phyloP scores from a whole-genome alignment of 2,888 invertebrate species.

The Gibbula magus region DNA sequence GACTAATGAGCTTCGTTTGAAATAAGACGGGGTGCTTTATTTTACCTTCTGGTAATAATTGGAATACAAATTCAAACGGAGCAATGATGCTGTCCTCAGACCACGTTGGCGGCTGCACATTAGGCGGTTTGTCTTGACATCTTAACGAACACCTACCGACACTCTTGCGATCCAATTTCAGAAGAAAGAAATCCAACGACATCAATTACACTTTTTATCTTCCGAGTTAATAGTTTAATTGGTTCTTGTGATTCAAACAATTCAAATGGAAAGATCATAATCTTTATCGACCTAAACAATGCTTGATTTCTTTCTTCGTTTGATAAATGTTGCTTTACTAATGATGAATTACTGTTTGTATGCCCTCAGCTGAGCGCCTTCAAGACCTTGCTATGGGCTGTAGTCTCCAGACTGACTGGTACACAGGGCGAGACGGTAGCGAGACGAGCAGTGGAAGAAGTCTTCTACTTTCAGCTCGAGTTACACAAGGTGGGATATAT shows the following conservation, averaged over 20 bases:
- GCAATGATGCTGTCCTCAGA: no score
- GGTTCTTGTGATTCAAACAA: neutral
- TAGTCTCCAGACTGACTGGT: neutral
- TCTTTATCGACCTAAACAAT: neutral
- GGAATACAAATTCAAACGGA: no score
- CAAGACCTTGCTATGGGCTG: constrained; percentile 7
- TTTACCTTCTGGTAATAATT: no score
- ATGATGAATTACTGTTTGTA: neutral
- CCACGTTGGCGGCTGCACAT: no score
- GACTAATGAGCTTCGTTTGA: no score
- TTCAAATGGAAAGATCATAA: neutral
- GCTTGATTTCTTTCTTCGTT: neutral
- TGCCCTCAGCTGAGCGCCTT: neutral
- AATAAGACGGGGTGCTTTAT: no score
- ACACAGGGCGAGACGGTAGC: neutral
- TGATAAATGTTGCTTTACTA: neutral
- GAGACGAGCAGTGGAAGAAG: constrained; percentile 21
- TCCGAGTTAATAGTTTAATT: neutral
- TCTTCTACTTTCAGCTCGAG: constrained; percentile 26
- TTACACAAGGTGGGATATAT: constrained; percentile 22
- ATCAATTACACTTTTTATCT: neutral
- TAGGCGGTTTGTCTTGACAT: no score
- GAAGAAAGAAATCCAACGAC: neutral
- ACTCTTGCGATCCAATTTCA: neutral
- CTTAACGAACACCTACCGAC: neutral